Base-by-base conservation (phyloP, 2,888 invertebrate genomes). In the Linnaemya tessellans region DNA sequence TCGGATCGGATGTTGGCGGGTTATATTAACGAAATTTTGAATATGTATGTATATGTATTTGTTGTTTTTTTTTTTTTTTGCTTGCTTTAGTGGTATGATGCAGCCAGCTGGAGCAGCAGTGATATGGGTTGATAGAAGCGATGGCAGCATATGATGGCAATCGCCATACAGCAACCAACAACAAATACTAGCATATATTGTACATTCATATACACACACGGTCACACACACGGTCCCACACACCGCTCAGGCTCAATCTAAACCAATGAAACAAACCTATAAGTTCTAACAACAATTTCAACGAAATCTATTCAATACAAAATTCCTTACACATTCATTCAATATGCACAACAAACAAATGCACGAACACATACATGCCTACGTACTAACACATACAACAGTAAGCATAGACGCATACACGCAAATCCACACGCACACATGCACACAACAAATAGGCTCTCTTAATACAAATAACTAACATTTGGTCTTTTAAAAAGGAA, bases 181-280 rank as follows among this genome's bases (percentile, higher is more conserved):
- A 64, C 67, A 79, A 68, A 62, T 46, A 74, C 38, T 54, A 10
- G 58, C 54, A 80, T 64, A n/a, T 65, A 15, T 18, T 38, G 30
- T 18, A 71, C 22, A 56, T 13, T 30, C 49, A n/a, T 41, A 58
- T 11, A 51, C 46, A 65, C 25, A 46, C 18, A 65, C 3, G 49
- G 11, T 41, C 46, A 65, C 25, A 46, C 18, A 65, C 3, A 41
- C 20, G 49, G n/a, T n/a, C 46, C 20, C 38, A 49, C 20, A 56
- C 25, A 41, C 41, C 15, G 43, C 22, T 35, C 38, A 41, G n/a
- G 46, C 58, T 54, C 51, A 54, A 56, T 74, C 64, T 80, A 84
- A 80, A 84, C 71, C 75, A 73, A 84, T 80, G 75, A 84, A 84
- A 84, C 71, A 77, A 80, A 84, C 75, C 80, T 80, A 84, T 62